A percentile compares a stretch with the other conserved stretches of the same genome.
These are phyloP conservation scores for Drosophila neonasuta DNA, from an alignment of 2,888 invertebrate species.

Conservation along the genomic window DNA sequence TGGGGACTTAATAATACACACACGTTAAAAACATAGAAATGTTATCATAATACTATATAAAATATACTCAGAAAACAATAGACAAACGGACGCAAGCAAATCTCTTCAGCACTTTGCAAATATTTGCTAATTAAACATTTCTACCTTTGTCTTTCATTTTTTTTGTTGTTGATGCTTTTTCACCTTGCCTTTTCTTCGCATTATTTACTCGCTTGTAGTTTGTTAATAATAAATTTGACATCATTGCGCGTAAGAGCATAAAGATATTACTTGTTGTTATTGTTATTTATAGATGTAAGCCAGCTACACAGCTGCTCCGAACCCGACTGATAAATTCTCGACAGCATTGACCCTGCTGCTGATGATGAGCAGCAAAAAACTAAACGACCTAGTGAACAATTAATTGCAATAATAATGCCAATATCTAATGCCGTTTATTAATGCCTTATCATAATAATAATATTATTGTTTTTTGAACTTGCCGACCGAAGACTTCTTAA, in stretches of 20 bases:
- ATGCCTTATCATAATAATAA: constrained; percentile 29
- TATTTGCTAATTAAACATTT: constrained; percentile 76
- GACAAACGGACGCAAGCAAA: constrained; percentile 31
- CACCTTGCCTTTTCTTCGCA: neutral
- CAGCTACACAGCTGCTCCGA: constrained; percentile 42
- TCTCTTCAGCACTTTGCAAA: constrained; percentile 51
- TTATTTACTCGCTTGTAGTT: constrained; percentile 28
- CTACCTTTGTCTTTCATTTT: constrained; percentile 33
- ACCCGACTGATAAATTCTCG: constrained; percentile 44
- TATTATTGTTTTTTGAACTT: constrained; percentile 31
- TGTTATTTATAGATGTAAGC: constrained; percentile 55
- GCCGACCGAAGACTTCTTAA: constrained; percentile 39
- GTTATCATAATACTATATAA: constrained; percentile 36
- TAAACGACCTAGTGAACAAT: constrained; percentile 71
- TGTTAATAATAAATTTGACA: constrained; percentile 75
- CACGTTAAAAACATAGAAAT: constrained; percentile 32
- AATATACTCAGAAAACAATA: constrained; percentile 39
- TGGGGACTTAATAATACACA: constrained; percentile 34
- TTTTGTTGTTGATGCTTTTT: neutral
- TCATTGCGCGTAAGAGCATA: constrained; percentile 70
- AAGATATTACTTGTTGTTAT: constrained; percentile 43
- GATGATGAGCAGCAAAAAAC: constrained; percentile 19
- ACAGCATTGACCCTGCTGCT: constrained; percentile 60
- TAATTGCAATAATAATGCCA: constrained; percentile 44
- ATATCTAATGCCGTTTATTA: constrained; percentile 4